Evolutionary conservation across 2,797 vertebrate species (phyloP), one percentile per base, ranked within the genome.

Genomic region (Corythornis leucogaster): DNA sequence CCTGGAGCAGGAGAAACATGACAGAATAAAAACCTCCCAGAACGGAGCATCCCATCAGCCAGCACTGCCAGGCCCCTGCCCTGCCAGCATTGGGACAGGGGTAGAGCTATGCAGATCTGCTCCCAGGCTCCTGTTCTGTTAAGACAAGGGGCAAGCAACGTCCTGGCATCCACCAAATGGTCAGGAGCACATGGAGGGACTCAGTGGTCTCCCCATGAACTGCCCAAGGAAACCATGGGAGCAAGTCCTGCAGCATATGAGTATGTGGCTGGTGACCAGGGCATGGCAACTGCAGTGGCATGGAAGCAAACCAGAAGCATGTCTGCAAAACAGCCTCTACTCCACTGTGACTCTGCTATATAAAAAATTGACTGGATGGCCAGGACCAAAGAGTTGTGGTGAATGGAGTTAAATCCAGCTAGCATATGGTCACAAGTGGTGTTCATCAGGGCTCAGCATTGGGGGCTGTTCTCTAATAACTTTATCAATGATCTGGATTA

Each of bases 81-180:
- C 15, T 0, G 0, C 16, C 19, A 75, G 53, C 82, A 80, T 1
- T 0, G 40, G 53, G 54, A 64, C 0, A 18, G 1, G n/a, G 19
- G 16, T 5, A 82, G 73, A 43, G 40, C 42, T 61, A 15, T 40
- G 21, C 62, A 18, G 40, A 71, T 53, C 40, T 26, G 38, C 28
- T 62, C 24, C 35, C 5, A 1, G 13, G 11, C 59, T 86, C 22
- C 33, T 53, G 38, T 13, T 15, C 35, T 4, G 1, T 25, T 59
- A 64, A 59, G n/a, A 31, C 76, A 57, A 61, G 55, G 70, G 33
- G 24, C 20, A 50, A 58, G 51, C 0, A 0, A 25, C 8, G 12
- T 51, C 57, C 84, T 51, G 62, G 46, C 43, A 67, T 8, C 7
- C 15, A 2, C 38, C 54, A 21, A 1, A 2, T 1, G 1, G 21